Evolutionary conservation across 2,113 vertebrate species (phyloP).

Genomic region (Eulemur rufifrons): DNA sequence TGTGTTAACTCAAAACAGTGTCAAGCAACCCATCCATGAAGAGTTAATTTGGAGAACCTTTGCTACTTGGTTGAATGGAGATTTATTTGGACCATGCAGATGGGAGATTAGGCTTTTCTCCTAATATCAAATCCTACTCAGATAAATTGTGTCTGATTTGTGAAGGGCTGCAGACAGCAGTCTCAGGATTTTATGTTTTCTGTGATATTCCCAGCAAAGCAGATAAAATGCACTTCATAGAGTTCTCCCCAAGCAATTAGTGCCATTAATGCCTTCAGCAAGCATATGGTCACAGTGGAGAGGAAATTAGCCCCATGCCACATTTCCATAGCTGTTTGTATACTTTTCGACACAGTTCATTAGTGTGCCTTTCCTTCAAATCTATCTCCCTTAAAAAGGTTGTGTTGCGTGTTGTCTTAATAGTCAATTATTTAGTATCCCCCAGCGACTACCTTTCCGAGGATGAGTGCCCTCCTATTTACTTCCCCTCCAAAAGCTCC

Average conservation of each 20-base stretch:
- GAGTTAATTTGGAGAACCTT: conserved; percentile 62
- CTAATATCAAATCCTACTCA: conserved; percentile 15
- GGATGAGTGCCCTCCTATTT: conserved; percentile 36
- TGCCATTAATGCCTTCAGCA: conserved; percentile 55
- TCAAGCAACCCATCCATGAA: conserved; percentile 26
- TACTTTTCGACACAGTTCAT: conserved; percentile 72
- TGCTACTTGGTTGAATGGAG: not conserved
- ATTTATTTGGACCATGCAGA: conserved; percentile 45
- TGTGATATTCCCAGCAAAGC: conserved; percentile 39
- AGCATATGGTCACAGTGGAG: conserved; percentile 75
- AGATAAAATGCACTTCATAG: conserved; percentile 14
- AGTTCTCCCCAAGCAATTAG: conserved; percentile 61
- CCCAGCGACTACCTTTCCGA: conserved; percentile 20
- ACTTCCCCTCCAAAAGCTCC: not conserved
- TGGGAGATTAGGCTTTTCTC: not conserved
- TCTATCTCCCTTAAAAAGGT: conserved; percentile 70
- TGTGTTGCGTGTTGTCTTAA: conserved; percentile 62
- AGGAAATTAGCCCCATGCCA: conserved; percentile 72
- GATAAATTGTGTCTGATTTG: conserved; percentile 60
- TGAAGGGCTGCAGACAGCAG: conserved; percentile 33
- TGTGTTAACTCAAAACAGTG: conserved; percentile 41
- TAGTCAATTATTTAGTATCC: conserved; percentile 66
- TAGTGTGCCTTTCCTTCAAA: conserved; percentile 65
- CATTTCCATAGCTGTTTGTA: conserved; percentile 62
- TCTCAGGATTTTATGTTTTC: conserved; percentile 48